phyloP scores from a whole-genome alignment of 2,113 vertebrate genomes.

The Prunella himalayana region DNA sequence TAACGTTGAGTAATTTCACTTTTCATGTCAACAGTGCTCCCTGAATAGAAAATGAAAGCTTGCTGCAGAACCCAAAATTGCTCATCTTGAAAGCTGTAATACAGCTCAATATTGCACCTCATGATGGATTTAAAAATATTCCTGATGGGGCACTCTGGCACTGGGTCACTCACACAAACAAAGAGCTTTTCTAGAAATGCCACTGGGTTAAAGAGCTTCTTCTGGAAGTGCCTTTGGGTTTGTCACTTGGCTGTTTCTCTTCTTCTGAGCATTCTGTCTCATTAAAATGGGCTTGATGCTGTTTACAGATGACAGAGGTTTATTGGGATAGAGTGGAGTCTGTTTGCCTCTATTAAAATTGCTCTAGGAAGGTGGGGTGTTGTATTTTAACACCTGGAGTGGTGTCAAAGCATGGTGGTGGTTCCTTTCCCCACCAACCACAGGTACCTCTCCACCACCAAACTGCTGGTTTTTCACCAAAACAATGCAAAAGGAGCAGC shows the following conservation, averaged over 20 bases:
- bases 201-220: background rate
- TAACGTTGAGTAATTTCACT: background rate
- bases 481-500: background rate
- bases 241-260: background rate
- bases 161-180: background rate
- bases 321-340: background rate
- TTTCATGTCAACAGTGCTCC: background rate
- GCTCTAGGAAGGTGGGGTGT: background rate
- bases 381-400: background rate
- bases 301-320: background rate
- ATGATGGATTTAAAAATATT: background rate
- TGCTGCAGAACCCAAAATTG: background rate
- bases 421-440: background rate
- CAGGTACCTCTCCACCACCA: background rate
- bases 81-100: constrained; percentile 7
- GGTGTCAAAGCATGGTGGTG: accelerated
- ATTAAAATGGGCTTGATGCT: background rate
- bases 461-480: background rate
- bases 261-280: background rate
- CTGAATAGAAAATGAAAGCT: constrained; percentile 41
- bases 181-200: background rate
- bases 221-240: background rate
- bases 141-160: background rate
- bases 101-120: background rate
- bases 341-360: background rate